These are phyloP conservation scores for Pseudomugil tenellus DNA, from an alignment of 2,797 vertebrate genomes.

Conservation along the genomic window DNA sequence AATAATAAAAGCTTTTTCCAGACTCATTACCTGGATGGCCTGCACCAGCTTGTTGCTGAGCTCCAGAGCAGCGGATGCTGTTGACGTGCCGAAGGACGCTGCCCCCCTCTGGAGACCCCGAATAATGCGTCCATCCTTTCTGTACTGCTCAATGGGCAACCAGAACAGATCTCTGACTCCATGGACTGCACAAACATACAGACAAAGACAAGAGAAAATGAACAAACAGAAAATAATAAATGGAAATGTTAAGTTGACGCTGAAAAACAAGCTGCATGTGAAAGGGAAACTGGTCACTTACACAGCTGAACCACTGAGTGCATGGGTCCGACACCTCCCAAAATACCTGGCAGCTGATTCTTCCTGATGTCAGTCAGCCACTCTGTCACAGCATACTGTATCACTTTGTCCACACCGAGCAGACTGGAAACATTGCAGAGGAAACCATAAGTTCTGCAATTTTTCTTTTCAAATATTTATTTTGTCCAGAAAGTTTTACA, in stretches of 20 bases:
- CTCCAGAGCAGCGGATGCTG: conserved; percentile 92
- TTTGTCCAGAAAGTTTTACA: not conserved
- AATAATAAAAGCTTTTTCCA: not conserved
- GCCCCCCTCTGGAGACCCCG: conserved; percentile 93
- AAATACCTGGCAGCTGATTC: conserved; percentile 92
- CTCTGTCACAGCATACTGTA: conserved; percentile 91
- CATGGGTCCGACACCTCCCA: conserved; percentile 94
- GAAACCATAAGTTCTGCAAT: conserved; percentile 10
- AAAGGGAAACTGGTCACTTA: conserved; percentile 72
- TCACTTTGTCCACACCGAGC: conserved; percentile 92
- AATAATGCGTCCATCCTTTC: conserved; percentile 92
- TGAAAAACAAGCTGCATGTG: not conserved
- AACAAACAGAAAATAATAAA: conserved; percentile 7
- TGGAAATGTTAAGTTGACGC: not conserved
- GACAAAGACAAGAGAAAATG: conserved; percentile 1
- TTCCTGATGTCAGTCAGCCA: conserved; percentile 95
- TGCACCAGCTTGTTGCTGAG: conserved; percentile 95
- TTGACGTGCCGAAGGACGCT: conserved; percentile 93
- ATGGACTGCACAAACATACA: conserved; percentile 81
- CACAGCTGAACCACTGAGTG: conserved; percentile 94
- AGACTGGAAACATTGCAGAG: conserved; percentile 76
- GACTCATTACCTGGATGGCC: conserved; percentile 89
- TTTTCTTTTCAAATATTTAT: not conserved
- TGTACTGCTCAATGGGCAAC: conserved; percentile 94
- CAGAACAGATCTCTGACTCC: conserved; percentile 94